Evolutionary conservation across 1,140 invertebrate species (phyloP).

Genomic region (Charaxes varanes): DNA sequence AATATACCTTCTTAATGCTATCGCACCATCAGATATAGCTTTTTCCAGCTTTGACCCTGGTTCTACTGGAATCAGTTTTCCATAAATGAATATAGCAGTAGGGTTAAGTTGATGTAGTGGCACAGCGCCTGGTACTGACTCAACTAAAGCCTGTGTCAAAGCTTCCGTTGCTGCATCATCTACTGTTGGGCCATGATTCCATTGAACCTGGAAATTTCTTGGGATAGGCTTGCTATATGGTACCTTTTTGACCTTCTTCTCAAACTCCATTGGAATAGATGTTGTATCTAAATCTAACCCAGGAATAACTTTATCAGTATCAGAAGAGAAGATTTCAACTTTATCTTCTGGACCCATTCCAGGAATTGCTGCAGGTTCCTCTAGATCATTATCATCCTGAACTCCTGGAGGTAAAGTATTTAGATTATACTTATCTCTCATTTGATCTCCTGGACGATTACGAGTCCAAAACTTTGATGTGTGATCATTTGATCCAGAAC

Average conservation of each 20-base stretch:
- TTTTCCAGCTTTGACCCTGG: slow-evolving; percentile 82
- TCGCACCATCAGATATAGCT: slow-evolving; percentile 83
- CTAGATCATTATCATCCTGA: slow-evolving; percentile 75
- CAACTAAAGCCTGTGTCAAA: slow-evolving; percentile 79
- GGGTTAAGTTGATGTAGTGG: slow-evolving; percentile 82
- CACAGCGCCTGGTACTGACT: slow-evolving; percentile 81
- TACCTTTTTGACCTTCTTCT: slow-evolving; percentile 87
- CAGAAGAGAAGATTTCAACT: slow-evolving; percentile 79
- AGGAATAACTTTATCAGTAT: slow-evolving; percentile 83
- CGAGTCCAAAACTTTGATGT: slow-evolving; percentile 99
- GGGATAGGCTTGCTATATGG: slow-evolving; percentile 97
- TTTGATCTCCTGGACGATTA: slow-evolving; percentile 97
- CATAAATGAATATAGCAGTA: slow-evolving; percentile 86
- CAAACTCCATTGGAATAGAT: slow-evolving; percentile 75
- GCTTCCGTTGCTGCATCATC: slow-evolving; percentile 79
- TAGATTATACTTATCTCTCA: slow-evolving; percentile 98
- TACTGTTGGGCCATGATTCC: slow-evolving; percentile 83
- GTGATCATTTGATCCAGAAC: slow-evolving; percentile 98
- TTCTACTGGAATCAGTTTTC: slow-evolving; percentile 85
- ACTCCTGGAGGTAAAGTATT: slow-evolving; percentile 90
- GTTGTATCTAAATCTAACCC: slow-evolving; percentile 89
- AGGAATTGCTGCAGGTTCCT: slow-evolving; percentile 88
- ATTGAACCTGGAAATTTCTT: slow-evolving; percentile 95
- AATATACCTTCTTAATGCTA: slow-evolving; percentile 84
- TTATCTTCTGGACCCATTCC: slow-evolving; percentile 97